Evolutionary conservation across 2,888 invertebrate species (phyloP), one percentile per base, ranked within the genome.

Genomic region (Amorpha juglandis): DNA sequence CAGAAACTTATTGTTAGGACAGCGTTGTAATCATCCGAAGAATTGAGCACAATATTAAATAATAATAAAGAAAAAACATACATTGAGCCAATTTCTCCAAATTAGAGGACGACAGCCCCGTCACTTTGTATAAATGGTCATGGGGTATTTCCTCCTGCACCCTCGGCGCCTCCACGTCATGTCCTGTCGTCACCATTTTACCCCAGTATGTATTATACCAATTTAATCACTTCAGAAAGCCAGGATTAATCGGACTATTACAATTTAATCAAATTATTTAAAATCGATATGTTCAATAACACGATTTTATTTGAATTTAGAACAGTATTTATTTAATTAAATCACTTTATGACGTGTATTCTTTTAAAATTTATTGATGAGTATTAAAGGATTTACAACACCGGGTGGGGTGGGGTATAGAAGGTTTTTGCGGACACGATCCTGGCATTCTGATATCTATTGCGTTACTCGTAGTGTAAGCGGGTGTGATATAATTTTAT

Each of bases 41-140:
- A 42, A 1, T 7, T 14, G 7, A 9, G 7, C 3, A 9, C 0
- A 6, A 9, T 7, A 38, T 9, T 38, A 3, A 38, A 7, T 38
- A 38, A n/a, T 12, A 42, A 12, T 11, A 16, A 4, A 27, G 1
- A 27, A 27, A 27, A 27, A n/a, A n/a, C 78, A 0, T 83, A 92
- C 92, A 91, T 87, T 89, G 84, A 14, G 86, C 88, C 72, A 92
- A 71, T 70, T 92, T 92, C 72, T 92, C 90, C 74, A 92, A 76
- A 72, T 92, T 93, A 0, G 75, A 77, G 0, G 91, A 83, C 0
- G 92, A 91, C 58, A 93, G 73, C 21, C 92, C 92, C 0, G 92
- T 92, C 48, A 92, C 91, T 71, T 81, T 90, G 69, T 84, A 93
- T 0, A 92, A 79, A 64, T 92, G 92, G 67, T 89, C 91, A 55